Percentiles rank a stretch among this genome's conserved stretches.
These are phyloP conservation scores for Denticeps clupeoides DNA, from an alignment of 2,797 vertebrate genomes.

Conservation along the genomic window DNA sequence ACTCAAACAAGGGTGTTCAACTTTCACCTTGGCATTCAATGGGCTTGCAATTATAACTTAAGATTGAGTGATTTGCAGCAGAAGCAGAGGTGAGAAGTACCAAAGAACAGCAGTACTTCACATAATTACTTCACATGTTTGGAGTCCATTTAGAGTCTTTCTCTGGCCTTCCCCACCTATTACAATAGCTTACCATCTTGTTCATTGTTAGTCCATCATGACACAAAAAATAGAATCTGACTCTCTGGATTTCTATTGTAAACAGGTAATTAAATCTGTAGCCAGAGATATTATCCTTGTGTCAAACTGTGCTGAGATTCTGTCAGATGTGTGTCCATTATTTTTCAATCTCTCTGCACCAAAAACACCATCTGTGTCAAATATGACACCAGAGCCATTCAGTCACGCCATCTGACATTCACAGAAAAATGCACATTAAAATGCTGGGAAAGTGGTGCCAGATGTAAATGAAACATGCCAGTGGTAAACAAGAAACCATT, in stretches of 20 bases:
- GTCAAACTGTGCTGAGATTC: background rate
- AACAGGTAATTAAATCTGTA: background rate
- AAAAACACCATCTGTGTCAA: background rate
- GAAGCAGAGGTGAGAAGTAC: background rate
- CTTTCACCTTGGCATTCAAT: constrained; percentile 6
- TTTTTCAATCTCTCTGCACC: background rate
- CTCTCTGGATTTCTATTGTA: background rate
- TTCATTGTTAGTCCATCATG: too few relatives aligned
- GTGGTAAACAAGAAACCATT: too few relatives aligned
- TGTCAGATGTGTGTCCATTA: background rate
- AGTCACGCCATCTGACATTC: background rate
- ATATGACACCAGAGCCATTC: background rate
- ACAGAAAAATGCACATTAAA: background rate
- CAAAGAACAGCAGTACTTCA: constrained; percentile 1
- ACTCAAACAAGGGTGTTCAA: too few relatives aligned
- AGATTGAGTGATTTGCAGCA: constrained; percentile 12
- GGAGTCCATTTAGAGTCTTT: too few relatives aligned
- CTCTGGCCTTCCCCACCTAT: too few relatives aligned
- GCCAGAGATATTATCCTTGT: background rate
- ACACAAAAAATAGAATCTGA: background rate
- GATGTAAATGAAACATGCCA: too few relatives aligned
- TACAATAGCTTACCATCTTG: too few relatives aligned
- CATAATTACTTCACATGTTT: constrained; percentile 15
- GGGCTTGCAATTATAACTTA: constrained; percentile 10
- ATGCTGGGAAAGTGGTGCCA: background rate